phyloP scores from a whole-genome alignment of 1,140 invertebrate genomes.

The Onthophagus taurus region DNA sequence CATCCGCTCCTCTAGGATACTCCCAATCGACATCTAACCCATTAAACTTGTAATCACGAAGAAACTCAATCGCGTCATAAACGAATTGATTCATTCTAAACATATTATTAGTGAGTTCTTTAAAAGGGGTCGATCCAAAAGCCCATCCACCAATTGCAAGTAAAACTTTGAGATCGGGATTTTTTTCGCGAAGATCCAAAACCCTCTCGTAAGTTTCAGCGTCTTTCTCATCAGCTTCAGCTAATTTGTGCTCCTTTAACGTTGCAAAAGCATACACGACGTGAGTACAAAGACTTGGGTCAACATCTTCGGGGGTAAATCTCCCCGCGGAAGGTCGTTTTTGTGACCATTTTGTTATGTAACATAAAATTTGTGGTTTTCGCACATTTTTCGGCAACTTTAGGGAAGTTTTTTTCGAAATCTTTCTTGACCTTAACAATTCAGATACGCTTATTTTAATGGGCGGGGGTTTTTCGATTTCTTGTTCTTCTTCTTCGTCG shows the following conservation, averaged over 20 bases:
- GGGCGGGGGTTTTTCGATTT: slow-evolving; percentile 63
- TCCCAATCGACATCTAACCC: slow-evolving; percentile 97
- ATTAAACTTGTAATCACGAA: slow-evolving; percentile 86
- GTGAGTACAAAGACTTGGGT: slow-evolving; percentile 82
- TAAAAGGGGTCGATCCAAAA: slow-evolving; percentile 86
- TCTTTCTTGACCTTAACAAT: slow-evolving; percentile 57
- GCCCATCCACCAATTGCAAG: slow-evolving; percentile 92
- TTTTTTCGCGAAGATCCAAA: slow-evolving; percentile 75
- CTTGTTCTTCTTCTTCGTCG: slow-evolving; percentile 51
- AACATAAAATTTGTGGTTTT: slow-evolving; percentile 80
- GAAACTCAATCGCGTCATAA: slow-evolving; percentile 86
- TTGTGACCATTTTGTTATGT: slow-evolving; percentile 89
- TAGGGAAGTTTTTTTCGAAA: slow-evolving; percentile 40
- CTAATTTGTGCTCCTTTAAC: slow-evolving; percentile 70
- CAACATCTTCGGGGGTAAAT: slow-evolving; percentile 81
- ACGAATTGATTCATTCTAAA: slow-evolving; percentile 93
- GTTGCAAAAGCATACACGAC: slow-evolving; percentile 89
- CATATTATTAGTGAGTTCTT: slow-evolving; percentile 80
- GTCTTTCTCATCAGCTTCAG: slow-evolving; percentile 69
- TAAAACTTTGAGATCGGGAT: slow-evolving; percentile 82
- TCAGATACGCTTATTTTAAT: slow-evolving; percentile 71
- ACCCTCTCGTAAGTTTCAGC: slow-evolving; percentile 76
- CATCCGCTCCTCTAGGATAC: slow-evolving; percentile 83
- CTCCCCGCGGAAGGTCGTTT: slow-evolving; percentile 77
- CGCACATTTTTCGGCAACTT: slow-evolving; percentile 48